Conservation (phyloP, 2,888 invertebrate species). For the Melinopterus prodromus region DNA sequence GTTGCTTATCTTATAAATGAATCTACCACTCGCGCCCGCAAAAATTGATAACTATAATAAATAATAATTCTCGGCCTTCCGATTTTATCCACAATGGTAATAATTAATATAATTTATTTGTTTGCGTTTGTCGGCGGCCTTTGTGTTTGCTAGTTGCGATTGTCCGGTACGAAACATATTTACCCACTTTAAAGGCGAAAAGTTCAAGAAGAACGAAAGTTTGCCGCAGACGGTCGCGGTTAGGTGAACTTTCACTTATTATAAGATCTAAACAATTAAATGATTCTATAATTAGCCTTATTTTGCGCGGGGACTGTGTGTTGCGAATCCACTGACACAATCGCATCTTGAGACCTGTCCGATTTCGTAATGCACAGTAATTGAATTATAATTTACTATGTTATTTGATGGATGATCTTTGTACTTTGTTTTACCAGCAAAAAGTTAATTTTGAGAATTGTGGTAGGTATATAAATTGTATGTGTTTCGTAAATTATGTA, state of each 20-base stretch:
- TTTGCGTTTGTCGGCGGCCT: not conserved
- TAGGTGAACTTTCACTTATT: constrained; percentile 24
- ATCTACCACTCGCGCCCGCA: not conserved
- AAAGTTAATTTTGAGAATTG: not conserved
- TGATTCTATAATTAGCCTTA: constrained; percentile 20
- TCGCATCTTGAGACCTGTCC: not conserved
- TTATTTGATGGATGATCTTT: not conserved
- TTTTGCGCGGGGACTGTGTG: constrained; percentile 15
- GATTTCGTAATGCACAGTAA: not conserved
- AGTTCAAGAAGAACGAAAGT: constrained; percentile 4
- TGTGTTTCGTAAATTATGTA: too few relatives aligned
- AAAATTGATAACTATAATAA: not conserved
- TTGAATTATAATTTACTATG: not conserved
- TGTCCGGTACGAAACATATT: not conserved
- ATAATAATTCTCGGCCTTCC: not conserved
- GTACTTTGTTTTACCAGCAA: not conserved
- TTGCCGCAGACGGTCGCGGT: not conserved
- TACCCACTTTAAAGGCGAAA: not conserved
- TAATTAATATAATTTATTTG: not conserved
- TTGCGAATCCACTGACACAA: not conserved
- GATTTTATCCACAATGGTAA: not conserved
- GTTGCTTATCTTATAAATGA: not conserved
- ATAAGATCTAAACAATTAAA: constrained; percentile 29
- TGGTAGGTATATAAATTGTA: not conserved
- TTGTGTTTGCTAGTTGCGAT: not conserved